Evolutionary conservation across 2,797 vertebrate species (phyloP).

Genomic region (Propithecus perrieri): DNA sequence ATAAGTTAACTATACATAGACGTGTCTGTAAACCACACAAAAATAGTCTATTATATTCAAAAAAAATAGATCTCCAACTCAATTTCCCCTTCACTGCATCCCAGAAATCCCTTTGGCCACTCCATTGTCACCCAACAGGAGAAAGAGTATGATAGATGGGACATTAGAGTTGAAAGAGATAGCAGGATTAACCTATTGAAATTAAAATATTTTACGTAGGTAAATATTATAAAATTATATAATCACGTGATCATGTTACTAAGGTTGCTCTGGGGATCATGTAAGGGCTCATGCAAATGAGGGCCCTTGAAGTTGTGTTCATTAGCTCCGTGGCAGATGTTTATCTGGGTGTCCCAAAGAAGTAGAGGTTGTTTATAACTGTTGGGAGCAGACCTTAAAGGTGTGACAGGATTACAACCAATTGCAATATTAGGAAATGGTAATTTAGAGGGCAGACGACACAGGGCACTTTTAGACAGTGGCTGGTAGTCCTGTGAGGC

Average conservation of each 20-base stretch:
- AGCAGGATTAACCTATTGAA: neutral
- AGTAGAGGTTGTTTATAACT: neutral
- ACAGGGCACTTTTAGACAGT: neutral
- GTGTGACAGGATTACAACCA: neutral
- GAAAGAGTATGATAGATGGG: neutral
- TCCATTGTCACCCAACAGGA: neutral
- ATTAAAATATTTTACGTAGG: neutral
- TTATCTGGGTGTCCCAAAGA: neutral
- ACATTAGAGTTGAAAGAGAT: neutral
- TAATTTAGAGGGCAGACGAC: neutral
- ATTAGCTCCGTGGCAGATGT: neutral
- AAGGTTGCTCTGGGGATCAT: neutral
- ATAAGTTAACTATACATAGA: neutral
- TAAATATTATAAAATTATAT: neutral
- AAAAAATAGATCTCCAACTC: neutral
- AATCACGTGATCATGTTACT: neutral
- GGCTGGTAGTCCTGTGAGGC: neutral
- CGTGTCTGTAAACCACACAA: neutral
- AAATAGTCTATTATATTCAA: neutral
- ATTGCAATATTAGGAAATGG: neutral
- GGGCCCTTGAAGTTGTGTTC: neutral
- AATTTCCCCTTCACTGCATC: neutral
- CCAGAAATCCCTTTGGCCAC: neutral
- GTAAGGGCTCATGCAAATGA: neutral
- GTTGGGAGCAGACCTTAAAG: neutral